Base-by-base conservation (phyloP, 2,797 vertebrate species). In the Acrossocheilus fasciatus region DNA sequence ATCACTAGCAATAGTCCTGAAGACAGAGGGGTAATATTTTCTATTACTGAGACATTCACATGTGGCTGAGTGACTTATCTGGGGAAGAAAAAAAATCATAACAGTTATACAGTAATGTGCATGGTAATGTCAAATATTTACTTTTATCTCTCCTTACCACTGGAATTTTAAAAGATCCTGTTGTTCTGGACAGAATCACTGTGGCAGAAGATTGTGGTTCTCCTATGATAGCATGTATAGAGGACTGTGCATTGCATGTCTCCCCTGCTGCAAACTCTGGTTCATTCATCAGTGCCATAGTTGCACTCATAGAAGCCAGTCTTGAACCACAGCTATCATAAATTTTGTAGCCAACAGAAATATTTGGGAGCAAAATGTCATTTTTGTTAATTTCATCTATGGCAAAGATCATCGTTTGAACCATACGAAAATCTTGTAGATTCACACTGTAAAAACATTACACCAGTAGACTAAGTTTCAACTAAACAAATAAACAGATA, bases 311-410 rank as follows among this genome's bases (percentile, higher is more conserved):
- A 18, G 95, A 94, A 43, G 90, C 89, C 59, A 94, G 84, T 3
- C 92, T 95, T 15, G 93, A 95, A 66, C 92, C 93, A 90, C 95
- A 96, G 73, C 91, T 95, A 89, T 96, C 95, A 87, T 94, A 95
- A 85, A 96, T 94, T 54, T 92, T 93, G 50, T 95, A 95, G 43
- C 95, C 95, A 3, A 96, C 87, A 6, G 94, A 92, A 43, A 95
- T 86, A 87, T 94, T 94, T 0, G 93, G 93, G 47, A 96, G 95
- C 86, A 95, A 88, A 81, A 45, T 72, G 26, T 83, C 82, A 86
- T 82, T 94, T 85, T 86, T 92, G 89, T 96, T 95, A 81, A 96
- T 96, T 91, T 96, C 95, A 41, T 95, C 90, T n/a, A 95, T 94
- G 72, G 94, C 93, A 90, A 95, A 96, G 47, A 95, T 94, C 94